Evolutionary conservation across 2,797 vertebrate genomes (phyloP).

Genomic region (Tragopan temminckii): DNA sequence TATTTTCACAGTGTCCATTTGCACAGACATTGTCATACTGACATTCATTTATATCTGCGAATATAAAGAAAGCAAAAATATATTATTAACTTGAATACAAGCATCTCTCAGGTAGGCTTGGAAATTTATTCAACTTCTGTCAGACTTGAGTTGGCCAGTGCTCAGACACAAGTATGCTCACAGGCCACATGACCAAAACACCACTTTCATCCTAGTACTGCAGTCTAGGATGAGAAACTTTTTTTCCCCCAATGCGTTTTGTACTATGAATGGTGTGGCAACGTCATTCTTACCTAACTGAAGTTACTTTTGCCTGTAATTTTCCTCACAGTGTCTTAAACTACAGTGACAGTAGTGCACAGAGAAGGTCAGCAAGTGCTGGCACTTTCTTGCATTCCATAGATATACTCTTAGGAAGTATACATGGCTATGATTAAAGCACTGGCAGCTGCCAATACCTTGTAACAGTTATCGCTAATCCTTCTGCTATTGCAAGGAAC

Average conservation of each 20-base stretch:
- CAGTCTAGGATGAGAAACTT: neutral
- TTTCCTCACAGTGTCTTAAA: neutral
- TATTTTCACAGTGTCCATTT: constrained; percentile 91
- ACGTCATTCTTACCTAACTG: neutral
- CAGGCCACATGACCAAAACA: neutral
- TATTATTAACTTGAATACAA: neutral
- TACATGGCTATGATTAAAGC: neutral
- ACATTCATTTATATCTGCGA: constrained; percentile 93
- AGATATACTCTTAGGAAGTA: neutral
- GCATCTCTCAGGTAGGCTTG: neutral
- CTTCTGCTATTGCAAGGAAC: neutral
- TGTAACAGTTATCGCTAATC: neutral
- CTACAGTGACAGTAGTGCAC: neutral
- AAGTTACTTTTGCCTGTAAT: neutral
- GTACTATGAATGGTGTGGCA: neutral
- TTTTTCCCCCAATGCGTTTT: neutral
- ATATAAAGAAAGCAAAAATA: neutral
- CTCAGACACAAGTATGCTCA: neutral
- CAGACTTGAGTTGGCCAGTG: neutral
- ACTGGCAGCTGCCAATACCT: neutral
- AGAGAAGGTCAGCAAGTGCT: neutral
- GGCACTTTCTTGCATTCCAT: neutral
- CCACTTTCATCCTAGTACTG: neutral
- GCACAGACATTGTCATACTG: constrained; percentile 88
- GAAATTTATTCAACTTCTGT: neutral